Conservation (phyloP, 1,140 invertebrate species). For the Macrosteles quadrilineatus region DNA sequence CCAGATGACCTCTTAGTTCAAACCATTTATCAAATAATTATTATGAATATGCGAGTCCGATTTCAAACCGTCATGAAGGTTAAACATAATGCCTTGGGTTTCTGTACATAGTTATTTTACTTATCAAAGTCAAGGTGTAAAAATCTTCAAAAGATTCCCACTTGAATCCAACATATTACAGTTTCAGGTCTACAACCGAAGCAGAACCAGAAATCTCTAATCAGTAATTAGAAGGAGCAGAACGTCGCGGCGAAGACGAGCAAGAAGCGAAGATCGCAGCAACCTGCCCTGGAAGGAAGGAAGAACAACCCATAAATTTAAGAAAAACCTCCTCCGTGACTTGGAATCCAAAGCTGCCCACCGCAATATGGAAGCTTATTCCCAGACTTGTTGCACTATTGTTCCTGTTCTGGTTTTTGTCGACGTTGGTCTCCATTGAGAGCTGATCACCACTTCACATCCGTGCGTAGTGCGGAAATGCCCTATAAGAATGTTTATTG, state of each 20-base stretch:
- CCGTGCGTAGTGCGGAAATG: neutral
- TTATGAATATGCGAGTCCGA: too few species aligned
- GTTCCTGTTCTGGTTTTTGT: neutral
- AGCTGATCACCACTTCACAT: neutral
- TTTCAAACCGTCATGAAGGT: too few species aligned
- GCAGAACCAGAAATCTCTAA: neutral
- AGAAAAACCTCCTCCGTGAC: constrained; percentile 7
- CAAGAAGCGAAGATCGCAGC: constrained; percentile 6
- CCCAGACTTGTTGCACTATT: neutral
- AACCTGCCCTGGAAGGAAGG: neutral
- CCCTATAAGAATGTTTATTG: constrained; percentile 1
- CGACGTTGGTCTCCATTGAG: neutral
- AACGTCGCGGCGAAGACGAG: neutral
- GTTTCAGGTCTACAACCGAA: too few species aligned
- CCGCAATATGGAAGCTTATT: neutral
- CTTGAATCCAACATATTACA: too few species aligned
- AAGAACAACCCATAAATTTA: constrained; percentile 11
- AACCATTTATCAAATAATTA: too few species aligned
- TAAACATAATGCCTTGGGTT: too few species aligned
- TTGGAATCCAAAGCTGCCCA: constrained; percentile 7
- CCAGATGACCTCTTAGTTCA: too few species aligned
- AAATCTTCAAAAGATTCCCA: too few species aligned
- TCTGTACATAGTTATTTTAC: too few species aligned
- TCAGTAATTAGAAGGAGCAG: neutral
- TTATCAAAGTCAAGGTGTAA: too few species aligned